Base-by-base conservation (phyloP, 2,113 vertebrate genomes). In the Taxidea taxus region DNA sequence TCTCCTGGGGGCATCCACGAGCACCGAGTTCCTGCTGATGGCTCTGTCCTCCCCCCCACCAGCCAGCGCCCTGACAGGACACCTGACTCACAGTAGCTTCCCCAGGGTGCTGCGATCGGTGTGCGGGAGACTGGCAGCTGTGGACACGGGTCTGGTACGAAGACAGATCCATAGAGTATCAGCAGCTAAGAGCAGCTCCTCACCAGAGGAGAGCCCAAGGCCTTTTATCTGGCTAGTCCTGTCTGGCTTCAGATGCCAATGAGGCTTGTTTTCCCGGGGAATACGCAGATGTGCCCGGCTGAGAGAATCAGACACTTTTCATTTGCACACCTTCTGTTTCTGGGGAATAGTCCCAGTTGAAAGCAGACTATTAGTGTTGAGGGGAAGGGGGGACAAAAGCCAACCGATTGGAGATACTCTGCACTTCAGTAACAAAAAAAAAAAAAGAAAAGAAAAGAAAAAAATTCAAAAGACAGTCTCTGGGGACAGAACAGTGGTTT, bases 91-190 rank as follows among this genome's bases (percentile, higher is more conserved):
- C 47, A 4, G 31, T 12, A 37, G 47, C 14, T 64, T 18, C 60
- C 23, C 82, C 34, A 8, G 5, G 7, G 27, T 15, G 11, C 13
- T 42, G 0, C 3, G 0, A 6, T 13, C 6, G n/a, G 34, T 10
- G 27, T 29, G 27, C 23, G 25, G 72, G 47, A 31, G 49, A 29
- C 42, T 15, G 80, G 6, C 44, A 31, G 64, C 39, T 23, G 34
- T 34, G 9, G 21, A 1, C 9, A 23, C 16, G 23, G 29, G 4
- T 27, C 68, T 66, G 13, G 39, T 3, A 6, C 1, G 68, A 72
- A 75, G 42, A 31, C 0, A 0, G 1, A 14, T 2, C 8, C 47
- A 20, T 8, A 44, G 0, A 12, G 0, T 6, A 18, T 47, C 47
- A 49, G 88, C 2, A 34, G 29, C 13, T 42, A 9, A 16, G 82